Percentiles rank a stretch among this genome's conserved stretches.
Evolutionary conservation across 2,888 invertebrate genomes (phyloP).

Genomic region (Gryllus longicercus): DNA sequence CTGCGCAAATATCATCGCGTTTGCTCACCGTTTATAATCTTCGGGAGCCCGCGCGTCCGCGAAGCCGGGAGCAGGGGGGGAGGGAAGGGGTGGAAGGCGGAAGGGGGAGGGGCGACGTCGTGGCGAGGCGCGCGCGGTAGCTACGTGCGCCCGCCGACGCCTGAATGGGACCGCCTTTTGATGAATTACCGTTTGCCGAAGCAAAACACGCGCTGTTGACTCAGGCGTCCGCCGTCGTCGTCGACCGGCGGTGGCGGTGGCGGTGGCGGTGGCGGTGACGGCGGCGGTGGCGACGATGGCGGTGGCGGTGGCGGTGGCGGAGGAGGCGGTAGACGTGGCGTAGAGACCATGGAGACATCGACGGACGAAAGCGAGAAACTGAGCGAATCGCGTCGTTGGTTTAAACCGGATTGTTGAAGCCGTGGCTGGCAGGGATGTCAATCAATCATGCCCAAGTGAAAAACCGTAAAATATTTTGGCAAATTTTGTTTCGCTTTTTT

Average conservation of each 20-base stretch:
- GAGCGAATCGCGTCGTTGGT: too few species aligned
- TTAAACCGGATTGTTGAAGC: too few species aligned
- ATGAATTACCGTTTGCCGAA: slow-evolving; percentile 17
- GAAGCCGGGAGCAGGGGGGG: too few species aligned
- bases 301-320: not conserved
- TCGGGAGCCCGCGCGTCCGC: not conserved
- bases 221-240: not conserved
- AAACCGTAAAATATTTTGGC: too few species aligned
- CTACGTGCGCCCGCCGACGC: not conserved
- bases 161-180: not conserved
- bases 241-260: not conserved
- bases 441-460: too few species aligned
- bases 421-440: too few species aligned
- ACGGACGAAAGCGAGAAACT: too few species aligned
- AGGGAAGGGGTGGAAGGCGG: too few species aligned
- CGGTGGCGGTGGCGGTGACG: not conserved
- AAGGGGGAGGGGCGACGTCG: not conserved
- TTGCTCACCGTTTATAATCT: slow-evolving; percentile 8
- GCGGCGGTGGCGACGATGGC: not conserved
- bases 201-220: not conserved
- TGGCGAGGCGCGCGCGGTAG: not conserved
- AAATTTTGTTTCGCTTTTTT: too few species aligned
- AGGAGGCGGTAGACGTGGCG: too few species aligned
- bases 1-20: not conserved
- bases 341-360: too few species aligned